Base-by-base conservation (phyloP, 2,888 invertebrate species). In the Lissocephala sabroskyi region DNA sequence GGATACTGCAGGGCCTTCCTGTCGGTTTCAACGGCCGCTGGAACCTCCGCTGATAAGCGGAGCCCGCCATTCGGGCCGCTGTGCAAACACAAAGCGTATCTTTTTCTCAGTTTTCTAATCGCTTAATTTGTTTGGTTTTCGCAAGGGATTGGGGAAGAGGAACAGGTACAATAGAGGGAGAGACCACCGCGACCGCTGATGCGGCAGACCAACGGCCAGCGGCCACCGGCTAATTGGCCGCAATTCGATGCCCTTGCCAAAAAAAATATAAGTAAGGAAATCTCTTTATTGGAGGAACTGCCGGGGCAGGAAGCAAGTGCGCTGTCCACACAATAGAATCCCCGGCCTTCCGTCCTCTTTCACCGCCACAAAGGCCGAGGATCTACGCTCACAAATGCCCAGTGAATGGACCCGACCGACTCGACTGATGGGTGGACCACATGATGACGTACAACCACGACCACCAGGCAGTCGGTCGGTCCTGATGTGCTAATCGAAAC, bases 61-160 rank as follows among this genome's bases (percentile, higher is more conserved):
- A 19, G 11, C 30, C 2, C 6, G 19, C 32, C 11, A 11, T 13
- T 32, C 11, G 26, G 11, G 26, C 11, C 40, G 10, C 26, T 10
- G 14, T n/a, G 14, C 18, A 18, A 35, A 13, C 30, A 29, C 14
- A 29, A 17, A 32, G 39, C 56, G 44, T 55, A 68, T 66, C 64
- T 57, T 62, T 62, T 41, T 59, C 41, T 56, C 55, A 66, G 57
- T 57, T 58, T 57, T 58, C 54, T 74, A 74, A 74, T 71, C 70
- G 49, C 66, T 59, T 65, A 74, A 74, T 74, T 71, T 66, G 64
- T 62, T 61, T 68, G 63, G 55, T 57, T 65, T 52, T 55, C 55
- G 56, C 52, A 50, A n/a, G n/a, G n/a, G n/a, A n/a, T n/a, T n/a
- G n/a, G n/a, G n/a, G 62, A 48, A 33, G 45, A 19, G 32, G 39